phyloP scores from a whole-genome alignment of 2,113 vertebrate species.

The Perccottus glenii region DNA sequence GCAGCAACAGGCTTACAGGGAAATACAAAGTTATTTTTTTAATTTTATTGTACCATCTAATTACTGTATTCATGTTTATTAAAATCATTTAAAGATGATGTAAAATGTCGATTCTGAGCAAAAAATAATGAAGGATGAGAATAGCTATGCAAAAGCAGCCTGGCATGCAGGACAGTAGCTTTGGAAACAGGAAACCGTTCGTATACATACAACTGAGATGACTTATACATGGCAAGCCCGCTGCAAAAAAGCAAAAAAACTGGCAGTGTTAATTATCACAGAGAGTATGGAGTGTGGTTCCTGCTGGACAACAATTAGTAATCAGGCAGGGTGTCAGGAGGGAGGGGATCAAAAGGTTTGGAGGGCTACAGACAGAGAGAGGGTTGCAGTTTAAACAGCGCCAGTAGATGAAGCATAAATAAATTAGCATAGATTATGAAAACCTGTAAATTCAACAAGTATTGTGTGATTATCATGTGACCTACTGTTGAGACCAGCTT shows the following conservation, averaged over 20 bases:
- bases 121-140: slow-evolving; percentile 77
- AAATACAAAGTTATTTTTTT: slow-evolving; percentile 30
- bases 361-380: slow-evolving; percentile 62
- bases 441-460: slow-evolving; percentile 14
- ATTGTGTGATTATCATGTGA: slow-evolving; percentile 71
- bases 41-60: slow-evolving; percentile 12
- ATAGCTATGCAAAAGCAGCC: slow-evolving; percentile 78
- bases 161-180: slow-evolving; percentile 79
- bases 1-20: slow-evolving; percentile 21
- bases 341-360: slow-evolving; percentile 51
- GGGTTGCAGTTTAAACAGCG: slow-evolving; percentile 62
- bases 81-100: slow-evolving; percentile 68
- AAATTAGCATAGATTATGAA: slow-evolving; percentile 14
- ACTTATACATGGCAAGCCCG: slow-evolving; percentile 83
- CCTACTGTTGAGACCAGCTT: slow-evolving; percentile 57
- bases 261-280: slow-evolving; percentile 78
- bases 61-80: slow-evolving; percentile 55
- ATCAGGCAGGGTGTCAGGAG: slow-evolving; percentile 44
- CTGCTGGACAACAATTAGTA: slow-evolving; percentile 55
- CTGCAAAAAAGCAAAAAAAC: slow-evolving; percentile 80
- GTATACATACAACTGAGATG: slow-evolving; percentile 84
- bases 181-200: slow-evolving; percentile 76
- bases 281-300: slow-evolving; percentile 48
- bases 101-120: slow-evolving; percentile 77
- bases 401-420: slow-evolving; percentile 34